Evolutionary conservation across 2,797 vertebrate species (phyloP).

Genomic region (Sorex maritimensis): DNA sequence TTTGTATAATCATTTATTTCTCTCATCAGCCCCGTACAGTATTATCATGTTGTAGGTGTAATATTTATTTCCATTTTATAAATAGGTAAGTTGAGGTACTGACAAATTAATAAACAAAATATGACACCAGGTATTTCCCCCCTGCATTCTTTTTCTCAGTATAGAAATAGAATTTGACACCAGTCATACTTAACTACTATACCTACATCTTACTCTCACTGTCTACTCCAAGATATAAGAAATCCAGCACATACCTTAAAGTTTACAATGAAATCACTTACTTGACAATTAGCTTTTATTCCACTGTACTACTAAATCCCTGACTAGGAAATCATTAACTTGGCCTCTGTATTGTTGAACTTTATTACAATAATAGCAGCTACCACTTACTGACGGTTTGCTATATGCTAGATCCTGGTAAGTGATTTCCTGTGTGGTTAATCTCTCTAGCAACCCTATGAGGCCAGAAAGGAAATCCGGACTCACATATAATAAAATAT

Average conservation of each 20-base stretch:
- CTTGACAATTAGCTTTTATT: conserved; percentile 46
- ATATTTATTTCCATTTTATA: conserved; percentile 11
- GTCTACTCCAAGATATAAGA: not conserved
- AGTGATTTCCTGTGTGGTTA: conserved; percentile 67
- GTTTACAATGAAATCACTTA: conserved; percentile 16
- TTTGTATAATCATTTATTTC: conserved; percentile 60
- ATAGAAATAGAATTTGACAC: not conserved
- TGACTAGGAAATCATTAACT: conserved; percentile 77
- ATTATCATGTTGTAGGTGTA: not conserved
- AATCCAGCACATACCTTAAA: not conserved
- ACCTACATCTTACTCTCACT: not conserved
- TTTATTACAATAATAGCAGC: conserved; percentile 68
- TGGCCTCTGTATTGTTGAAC: conserved; percentile 29
- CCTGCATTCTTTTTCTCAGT: conserved; percentile 10
- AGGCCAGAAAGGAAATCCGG: conserved; percentile 53
- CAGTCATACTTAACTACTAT: not conserved
- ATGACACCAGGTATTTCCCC: not conserved
- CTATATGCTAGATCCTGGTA: conserved; percentile 33
- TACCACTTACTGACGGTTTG: conserved; percentile 59
- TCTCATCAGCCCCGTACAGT: not conserved
- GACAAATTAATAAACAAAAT: not conserved
- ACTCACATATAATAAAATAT: conserved; percentile 52
- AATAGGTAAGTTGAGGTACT: conserved; percentile 15
- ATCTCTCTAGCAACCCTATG: conserved; percentile 65
- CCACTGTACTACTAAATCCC: not conserved